Conservation (phyloP, 2,888 invertebrate species). For the Dryobotodes eremita region DNA sequence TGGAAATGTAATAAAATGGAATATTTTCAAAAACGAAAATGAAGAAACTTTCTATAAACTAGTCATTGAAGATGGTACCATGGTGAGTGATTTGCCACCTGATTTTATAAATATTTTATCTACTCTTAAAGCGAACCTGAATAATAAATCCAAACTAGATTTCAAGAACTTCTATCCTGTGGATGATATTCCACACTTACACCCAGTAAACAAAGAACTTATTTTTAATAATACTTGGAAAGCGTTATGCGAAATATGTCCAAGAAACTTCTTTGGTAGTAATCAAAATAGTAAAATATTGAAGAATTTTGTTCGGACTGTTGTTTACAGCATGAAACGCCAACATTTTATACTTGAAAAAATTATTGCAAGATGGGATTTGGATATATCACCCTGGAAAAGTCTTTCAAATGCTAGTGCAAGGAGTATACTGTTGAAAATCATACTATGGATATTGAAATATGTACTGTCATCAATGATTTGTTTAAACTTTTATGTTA, state of each 20-base stretch:
- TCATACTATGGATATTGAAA: slow-evolving; percentile 80
- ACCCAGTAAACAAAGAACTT: slow-evolving; percentile 75
- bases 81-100: slow-evolving; percentile 71
- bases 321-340: slow-evolving; percentile 84
- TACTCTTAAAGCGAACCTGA: slow-evolving; percentile 76
- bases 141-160: slow-evolving; percentile 74
- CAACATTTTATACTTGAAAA: slow-evolving; percentile 79
- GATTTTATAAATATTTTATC: slow-evolving; percentile 72
- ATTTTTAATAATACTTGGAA: slow-evolving; percentile 76
- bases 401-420: slow-evolving; percentile 51
- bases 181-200: slow-evolving; percentile 64
- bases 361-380: slow-evolving; percentile 80
- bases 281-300: slow-evolving; percentile 81
- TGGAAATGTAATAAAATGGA: slow-evolving; percentile 77
- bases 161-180: slow-evolving; percentile 77
- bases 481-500: slow-evolving; percentile 85
- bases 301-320: slow-evolving; percentile 73
- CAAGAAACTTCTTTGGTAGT: slow-evolving; percentile 78
- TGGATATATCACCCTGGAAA: slow-evolving; percentile 76
- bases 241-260: slow-evolving; percentile 79
- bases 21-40: slow-evolving; percentile 73
- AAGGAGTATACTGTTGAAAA: slow-evolving; percentile 70
- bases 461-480: slow-evolving; percentile 83
- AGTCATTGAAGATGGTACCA: slow-evolving; percentile 71
- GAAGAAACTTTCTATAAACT: slow-evolving; percentile 65